A percentile compares a stretch with the other conserved stretches of the same genome.
Evolutionary conservation across 2,113 vertebrate genomes (phyloP).

Genomic region (Hippolais icterina): DNA sequence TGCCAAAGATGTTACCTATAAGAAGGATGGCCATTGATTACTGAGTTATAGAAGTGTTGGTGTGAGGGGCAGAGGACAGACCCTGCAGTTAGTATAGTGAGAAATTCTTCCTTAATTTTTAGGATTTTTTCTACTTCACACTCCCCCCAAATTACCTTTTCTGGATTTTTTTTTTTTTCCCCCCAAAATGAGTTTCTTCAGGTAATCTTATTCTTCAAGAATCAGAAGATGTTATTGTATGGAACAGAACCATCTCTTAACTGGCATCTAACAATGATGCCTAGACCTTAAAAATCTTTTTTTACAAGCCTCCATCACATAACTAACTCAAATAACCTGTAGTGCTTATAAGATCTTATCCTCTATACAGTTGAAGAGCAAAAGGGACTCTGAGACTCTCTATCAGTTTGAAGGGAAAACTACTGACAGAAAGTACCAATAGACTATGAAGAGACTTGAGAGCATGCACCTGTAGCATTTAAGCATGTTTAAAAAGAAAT

Average conservation of each 20-base stretch:
- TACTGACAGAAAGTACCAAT: neutral
- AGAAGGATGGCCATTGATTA: neutral
- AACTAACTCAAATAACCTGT: neutral
- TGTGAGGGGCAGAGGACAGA: neutral
- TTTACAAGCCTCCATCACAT: neutral
- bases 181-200: neutral
- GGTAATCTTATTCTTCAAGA: neutral
- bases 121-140: neutral
- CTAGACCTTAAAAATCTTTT: neutral
- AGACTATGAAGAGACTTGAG: neutral
- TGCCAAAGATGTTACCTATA: neutral
- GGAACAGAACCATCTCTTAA: neutral
- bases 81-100: neutral
- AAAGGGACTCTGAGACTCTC: neutral
- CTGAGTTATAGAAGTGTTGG: neutral
- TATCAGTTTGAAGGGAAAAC: neutral
- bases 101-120: neutral
- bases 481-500: neutral
- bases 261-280: neutral
- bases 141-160: neutral
- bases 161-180: neutral
- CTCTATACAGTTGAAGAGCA: fast-evolving
- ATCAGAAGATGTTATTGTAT: neutral
- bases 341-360: neutral
- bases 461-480: neutral